phyloP scores from a whole-genome alignment of 2,888 invertebrate species.

The Masnerella sp. region DNA sequence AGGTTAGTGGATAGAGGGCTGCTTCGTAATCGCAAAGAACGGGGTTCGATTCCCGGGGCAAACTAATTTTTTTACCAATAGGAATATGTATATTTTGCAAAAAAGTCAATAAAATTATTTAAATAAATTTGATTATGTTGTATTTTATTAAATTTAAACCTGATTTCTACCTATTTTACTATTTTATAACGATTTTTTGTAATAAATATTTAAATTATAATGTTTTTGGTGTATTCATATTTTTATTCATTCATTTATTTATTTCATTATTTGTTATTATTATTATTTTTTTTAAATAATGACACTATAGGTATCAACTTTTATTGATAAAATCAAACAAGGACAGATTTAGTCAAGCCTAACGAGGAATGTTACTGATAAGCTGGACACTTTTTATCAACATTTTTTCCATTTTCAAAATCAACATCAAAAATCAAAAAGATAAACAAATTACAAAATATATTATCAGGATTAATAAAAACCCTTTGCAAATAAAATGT shows the following conservation, averaged over 20 bases:
- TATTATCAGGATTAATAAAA: too few relatives aligned
- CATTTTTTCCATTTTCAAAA: slow-evolving; percentile 21
- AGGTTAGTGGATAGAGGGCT: slow-evolving; percentile 19
- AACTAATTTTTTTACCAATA: slow-evolving; percentile 11
- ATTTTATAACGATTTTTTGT: background rate
- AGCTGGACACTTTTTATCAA: slow-evolving; percentile 36
- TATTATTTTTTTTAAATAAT: slow-evolving; percentile 33
- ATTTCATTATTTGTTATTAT: slow-evolving; percentile 1
- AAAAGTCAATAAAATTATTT: slow-evolving; percentile 11
- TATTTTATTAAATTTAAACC: background rate
- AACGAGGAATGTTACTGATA: slow-evolving; percentile 66
- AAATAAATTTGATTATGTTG: background rate
- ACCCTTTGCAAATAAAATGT: too few relatives aligned
- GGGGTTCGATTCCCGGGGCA: slow-evolving; percentile 18
- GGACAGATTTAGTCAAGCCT: slow-evolving; percentile 64
- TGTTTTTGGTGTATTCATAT: too few relatives aligned
- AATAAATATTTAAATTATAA: too few relatives aligned
- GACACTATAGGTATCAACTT: too few relatives aligned
- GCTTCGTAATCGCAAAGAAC: slow-evolving; percentile 47
- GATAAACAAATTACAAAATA: slow-evolving; percentile 16
- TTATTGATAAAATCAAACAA: too few relatives aligned
- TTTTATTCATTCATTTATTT: too few relatives aligned
- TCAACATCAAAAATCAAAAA: too few relatives aligned
- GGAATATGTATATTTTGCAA: slow-evolving; percentile 22
- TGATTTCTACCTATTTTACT: background rate